phyloP scores from a whole-genome alignment of 2,113 vertebrate species.

The Phainopepla nitens region DNA sequence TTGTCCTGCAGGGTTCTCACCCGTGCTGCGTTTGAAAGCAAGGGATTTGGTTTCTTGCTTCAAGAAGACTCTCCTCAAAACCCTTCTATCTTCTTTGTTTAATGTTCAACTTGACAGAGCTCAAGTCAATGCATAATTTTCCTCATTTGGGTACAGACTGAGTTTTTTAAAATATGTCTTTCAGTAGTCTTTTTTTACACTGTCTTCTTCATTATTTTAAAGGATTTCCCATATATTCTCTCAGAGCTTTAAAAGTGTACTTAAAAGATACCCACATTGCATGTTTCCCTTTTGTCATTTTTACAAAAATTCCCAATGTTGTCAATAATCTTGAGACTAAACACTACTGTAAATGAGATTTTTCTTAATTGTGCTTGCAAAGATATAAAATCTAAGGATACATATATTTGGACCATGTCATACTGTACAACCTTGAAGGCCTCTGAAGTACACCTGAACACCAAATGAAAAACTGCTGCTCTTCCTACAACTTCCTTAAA shows the following conservation, averaged over 20 bases:
- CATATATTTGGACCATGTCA: neutral
- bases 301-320: neutral
- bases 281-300: neutral
- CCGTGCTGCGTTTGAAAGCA: neutral
- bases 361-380: neutral
- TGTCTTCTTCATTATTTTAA: neutral
- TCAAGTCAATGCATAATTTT: neutral
- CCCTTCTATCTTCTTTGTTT: neutral
- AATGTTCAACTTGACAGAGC: neutral
- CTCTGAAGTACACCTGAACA: neutral
- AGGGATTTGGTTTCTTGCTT: neutral
- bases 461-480: neutral
- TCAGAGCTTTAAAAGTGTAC: neutral
- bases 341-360: neutral
- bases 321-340: neutral
- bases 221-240: neutral
- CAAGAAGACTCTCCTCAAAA: neutral
- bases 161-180: neutral
- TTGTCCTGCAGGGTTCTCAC: neutral
- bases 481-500: neutral
- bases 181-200: neutral
- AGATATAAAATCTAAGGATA: neutral
- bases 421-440: neutral
- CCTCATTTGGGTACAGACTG: neutral
- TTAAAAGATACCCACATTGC: neutral